Evolutionary conservation across 2,888 invertebrate genomes (phyloP).

Genomic region (Trichogramma dendrolimi): DNA sequence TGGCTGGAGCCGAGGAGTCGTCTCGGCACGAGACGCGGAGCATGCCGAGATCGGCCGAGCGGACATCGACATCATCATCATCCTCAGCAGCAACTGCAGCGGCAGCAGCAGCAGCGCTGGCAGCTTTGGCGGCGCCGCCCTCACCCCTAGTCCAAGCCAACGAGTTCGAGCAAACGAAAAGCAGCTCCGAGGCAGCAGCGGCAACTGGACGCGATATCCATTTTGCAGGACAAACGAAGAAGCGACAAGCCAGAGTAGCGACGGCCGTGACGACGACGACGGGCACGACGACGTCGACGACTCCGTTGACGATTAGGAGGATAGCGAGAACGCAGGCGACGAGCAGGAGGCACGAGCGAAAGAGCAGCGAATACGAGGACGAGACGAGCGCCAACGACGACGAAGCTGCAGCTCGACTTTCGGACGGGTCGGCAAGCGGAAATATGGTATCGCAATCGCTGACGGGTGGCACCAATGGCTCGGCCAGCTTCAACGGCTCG

Average conservation of each 20-base stretch:
- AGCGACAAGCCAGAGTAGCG: not conserved
- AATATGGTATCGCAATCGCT: not conserved
- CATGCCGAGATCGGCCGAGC: conserved; percentile 18
- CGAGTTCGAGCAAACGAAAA: not conserved
- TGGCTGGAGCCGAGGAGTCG: no score
- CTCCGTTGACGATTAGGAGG: not conserved
- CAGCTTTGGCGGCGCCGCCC: not conserved
- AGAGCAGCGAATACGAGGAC: conserved; percentile 7
- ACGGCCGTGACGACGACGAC: not conserved
- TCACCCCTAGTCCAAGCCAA: not conserved
- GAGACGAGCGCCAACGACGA: conserved; percentile 28
- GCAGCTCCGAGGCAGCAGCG: not conserved
- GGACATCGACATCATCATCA: not conserved
- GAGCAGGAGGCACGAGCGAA: conserved; percentile 7
- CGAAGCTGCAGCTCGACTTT: conserved; percentile 9
- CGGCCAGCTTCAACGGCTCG: not conserved
- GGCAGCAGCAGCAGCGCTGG: not conserved
- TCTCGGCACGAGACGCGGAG: conserved; percentile 17
- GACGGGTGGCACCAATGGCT: not conserved
- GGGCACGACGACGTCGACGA: conserved; percentile 8
- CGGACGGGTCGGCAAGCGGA: conserved; percentile 29
- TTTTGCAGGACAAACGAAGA: not conserved
- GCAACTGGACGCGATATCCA: not conserved
- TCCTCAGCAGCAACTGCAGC: not conserved
- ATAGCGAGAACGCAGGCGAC: conserved; percentile 12